phyloP scores from a whole-genome alignment of 2,113 vertebrate species.

The Catagonus wagneri region DNA sequence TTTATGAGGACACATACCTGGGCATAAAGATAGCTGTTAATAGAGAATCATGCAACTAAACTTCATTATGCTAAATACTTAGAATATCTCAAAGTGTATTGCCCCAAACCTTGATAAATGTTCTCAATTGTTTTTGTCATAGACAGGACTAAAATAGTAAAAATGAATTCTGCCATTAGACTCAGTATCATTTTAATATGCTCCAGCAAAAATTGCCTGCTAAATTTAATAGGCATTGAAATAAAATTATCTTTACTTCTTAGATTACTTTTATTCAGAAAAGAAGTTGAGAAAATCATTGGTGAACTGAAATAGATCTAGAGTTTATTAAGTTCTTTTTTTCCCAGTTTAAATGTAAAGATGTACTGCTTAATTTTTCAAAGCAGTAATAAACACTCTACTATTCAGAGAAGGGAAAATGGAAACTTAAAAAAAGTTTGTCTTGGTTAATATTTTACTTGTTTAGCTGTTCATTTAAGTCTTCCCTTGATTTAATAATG shows the following conservation, averaged over 20 bases:
- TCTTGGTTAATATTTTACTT: conserved; percentile 20
- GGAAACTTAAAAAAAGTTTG: not conserved
- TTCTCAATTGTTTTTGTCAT: conserved; percentile 60
- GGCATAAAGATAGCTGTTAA: conserved; percentile 66
- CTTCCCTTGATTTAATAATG: not conserved
- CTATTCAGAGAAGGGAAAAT: not conserved
- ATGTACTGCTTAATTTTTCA: conserved; percentile 69
- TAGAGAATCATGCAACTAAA: conserved; percentile 66
- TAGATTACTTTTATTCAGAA: conserved; percentile 58
- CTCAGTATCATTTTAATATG: conserved; percentile 34
- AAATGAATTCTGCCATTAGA: conserved; percentile 43
- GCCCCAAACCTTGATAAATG: conserved; percentile 57
- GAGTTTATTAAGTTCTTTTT: conserved; percentile 72
- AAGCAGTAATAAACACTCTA: conserved; percentile 54
- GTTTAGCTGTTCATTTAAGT: not conserved
- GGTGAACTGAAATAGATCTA: conserved; percentile 16
- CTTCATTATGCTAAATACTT: conserved; percentile 69
- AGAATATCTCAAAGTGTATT: conserved; percentile 47
- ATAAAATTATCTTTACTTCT: conserved; percentile 61
- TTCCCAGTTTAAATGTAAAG: conserved; percentile 74
- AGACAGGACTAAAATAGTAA: conserved; percentile 47
- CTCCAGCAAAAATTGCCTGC: conserved; percentile 63
- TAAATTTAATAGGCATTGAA: not conserved
- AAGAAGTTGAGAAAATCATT: conserved; percentile 42
- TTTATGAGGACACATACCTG: conserved; percentile 51